Evolutionary conservation across 2,888 invertebrate species (phyloP), one percentile per base, ranked within the genome.

Genomic region (Diploptera punctata): DNA sequence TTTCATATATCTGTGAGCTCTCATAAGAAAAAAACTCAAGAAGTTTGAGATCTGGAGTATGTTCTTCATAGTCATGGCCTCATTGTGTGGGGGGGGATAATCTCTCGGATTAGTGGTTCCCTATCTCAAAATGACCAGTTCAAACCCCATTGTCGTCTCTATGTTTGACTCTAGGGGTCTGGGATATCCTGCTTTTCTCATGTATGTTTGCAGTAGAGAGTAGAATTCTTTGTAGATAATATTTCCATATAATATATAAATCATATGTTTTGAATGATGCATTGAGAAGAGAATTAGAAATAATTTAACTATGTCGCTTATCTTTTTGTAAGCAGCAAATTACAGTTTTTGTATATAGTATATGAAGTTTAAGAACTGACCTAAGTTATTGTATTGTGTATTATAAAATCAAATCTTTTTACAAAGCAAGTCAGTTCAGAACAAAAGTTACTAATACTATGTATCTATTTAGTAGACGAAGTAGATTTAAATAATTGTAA

Each of bases 371-470:
- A 44, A 26, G 29, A 24, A 65, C 65, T 65, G 65, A 47, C 18
- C 47, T 65, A 65, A 38, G 65, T 65, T 65, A 65, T 47, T 65
- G 65, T 65, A 65, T 65, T 57, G 29, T 57, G 29, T 31, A 57
- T 57, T 29, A 57, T n/a, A 24, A 24, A 57, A 57, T 24, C 26
- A 26, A 57, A 57, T 57, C 31, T 57, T 57, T 57, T 57, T 57
- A 57, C 31, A 2, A 57, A 31, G 21, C 26, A 54, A 1, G 13
- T 54, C 54, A 26, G 3, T n/a, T 29, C n/a, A 29, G 4, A 29
- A 26, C n/a, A 57, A 29, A 29, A 31, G 26, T n/a, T 29, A 29
- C 57, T 54, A 29, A 54, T 21, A 54, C 5, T 29, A 29, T 57
- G 31, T 57, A 57, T 57, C 31, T 57, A 31, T 29, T 57, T 26